Conservation (phyloP, 2,113 vertebrate genomes). For the Neolamprologus devosi region DNA sequence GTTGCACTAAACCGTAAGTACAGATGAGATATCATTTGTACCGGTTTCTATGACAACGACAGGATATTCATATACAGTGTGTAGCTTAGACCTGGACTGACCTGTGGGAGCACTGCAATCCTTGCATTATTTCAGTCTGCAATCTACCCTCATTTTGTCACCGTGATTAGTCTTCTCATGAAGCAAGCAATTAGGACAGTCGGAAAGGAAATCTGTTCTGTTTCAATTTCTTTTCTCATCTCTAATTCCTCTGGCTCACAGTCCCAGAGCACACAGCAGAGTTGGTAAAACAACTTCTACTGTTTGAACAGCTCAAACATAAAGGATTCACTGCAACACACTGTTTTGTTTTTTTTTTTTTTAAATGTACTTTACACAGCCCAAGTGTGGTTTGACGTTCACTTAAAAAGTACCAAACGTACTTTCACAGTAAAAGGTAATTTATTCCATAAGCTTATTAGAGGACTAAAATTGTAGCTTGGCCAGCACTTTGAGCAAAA, state of each 20-base stretch:
- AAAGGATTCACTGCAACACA: neutral
- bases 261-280: neutral
- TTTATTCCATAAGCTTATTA: neutral
- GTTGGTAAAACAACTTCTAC: neutral
- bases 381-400: neutral
- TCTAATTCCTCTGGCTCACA: neutral
- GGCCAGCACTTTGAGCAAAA: neutral
- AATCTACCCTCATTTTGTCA: neutral
- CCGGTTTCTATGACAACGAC: slow-evolving; percentile 46
- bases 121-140: neutral
- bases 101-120: neutral
- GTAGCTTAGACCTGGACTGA: neutral
- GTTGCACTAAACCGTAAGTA: neutral
- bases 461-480: neutral
- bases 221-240: neutral
- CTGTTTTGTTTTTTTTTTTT: rapidly evolving
- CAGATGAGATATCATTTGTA: neutral
- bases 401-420: neutral
- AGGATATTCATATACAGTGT: neutral
- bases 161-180: neutral
- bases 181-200: neutral
- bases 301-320: neutral
- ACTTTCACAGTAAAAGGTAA: neutral
- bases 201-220: neutral
- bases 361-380: neutral